phyloP scores from a whole-genome alignment of 2,797 vertebrate species.

The Poeciliopsis gracilis region DNA sequence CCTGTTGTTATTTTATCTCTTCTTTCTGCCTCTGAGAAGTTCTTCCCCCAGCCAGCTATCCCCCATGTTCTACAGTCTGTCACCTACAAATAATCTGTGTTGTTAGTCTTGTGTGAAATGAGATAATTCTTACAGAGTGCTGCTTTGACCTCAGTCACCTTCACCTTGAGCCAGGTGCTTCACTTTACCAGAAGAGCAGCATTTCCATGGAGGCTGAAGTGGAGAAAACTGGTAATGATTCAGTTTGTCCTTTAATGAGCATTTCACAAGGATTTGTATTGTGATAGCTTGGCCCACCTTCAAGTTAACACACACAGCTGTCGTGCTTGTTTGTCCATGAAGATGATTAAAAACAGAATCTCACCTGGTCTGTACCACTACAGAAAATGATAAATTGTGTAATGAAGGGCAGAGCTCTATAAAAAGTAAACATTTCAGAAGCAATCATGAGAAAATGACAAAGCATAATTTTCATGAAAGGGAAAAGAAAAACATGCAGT shows the following conservation, averaged over 20 bases:
- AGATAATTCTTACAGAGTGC: constrained; percentile 36
- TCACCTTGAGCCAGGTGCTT: constrained; percentile 48
- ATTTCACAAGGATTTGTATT: not conserved
- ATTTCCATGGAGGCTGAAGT: constrained; percentile 28
- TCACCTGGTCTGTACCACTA: not conserved
- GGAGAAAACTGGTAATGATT: constrained; percentile 13
- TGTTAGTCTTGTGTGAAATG: constrained; percentile 49
- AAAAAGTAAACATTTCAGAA: not conserved
- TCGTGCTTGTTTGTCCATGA: not conserved
- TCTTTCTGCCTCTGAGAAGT: constrained; percentile 3
- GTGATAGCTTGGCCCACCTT: not conserved
- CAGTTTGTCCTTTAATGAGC: not conserved
- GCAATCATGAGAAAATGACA: not conserved
- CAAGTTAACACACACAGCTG: not conserved
- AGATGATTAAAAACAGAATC: not conserved
- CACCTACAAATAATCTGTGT: constrained; percentile 31
- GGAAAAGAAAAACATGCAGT: not conserved
- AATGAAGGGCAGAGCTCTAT: not conserved
- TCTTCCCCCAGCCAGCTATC: constrained; percentile 16
- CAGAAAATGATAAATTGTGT: not conserved
- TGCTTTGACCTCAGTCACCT: constrained; percentile 48
- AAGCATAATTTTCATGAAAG: not conserved
- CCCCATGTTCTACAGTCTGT: constrained; percentile 5
- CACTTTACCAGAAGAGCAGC: constrained; percentile 15
- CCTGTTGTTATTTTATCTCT: not conserved